These are phyloP conservation scores for Coregonus suidteri DNA, from an alignment of 2,797 vertebrate genomes.

Conservation along the genomic window DNA sequence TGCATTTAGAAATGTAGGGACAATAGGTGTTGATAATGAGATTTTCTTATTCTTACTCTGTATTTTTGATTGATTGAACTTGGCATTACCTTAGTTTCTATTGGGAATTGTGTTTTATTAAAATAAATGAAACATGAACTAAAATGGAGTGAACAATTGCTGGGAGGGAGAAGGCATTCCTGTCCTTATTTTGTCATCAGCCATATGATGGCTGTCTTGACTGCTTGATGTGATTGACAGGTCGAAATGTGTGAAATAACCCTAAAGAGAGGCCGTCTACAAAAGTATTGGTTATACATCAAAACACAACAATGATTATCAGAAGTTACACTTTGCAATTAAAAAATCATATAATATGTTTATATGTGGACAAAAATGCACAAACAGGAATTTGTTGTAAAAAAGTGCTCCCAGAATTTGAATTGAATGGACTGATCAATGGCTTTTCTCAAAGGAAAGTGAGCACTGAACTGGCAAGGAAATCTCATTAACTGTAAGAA, in stretches of 20 bases:
- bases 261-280: too few relatives aligned
- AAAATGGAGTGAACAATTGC: too few relatives aligned
- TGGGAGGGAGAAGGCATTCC: constrained; percentile 23
- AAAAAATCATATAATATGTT: too few relatives aligned
- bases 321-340: background rate
- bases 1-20: constrained; percentile 19
- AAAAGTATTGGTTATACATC: too few relatives aligned
- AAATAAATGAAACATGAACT: too few relatives aligned
- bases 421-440: background rate
- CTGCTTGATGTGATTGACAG: constrained; percentile 19
- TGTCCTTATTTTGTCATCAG: constrained; percentile 29
- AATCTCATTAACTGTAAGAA: constrained; percentile 28
- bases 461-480: constrained; percentile 18
- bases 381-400: too few relatives aligned
- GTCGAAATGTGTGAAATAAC: too few relatives aligned
- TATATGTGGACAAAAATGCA: too few relatives aligned
- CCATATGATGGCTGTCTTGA: constrained; percentile 18
- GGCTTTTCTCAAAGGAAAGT: constrained; percentile 15
- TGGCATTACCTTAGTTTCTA: constrained; percentile 18
- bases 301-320: background rate
- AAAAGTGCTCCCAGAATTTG: background rate
- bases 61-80: constrained; percentile 26
- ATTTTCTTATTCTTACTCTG: background rate
- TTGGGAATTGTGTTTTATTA: too few relatives aligned
- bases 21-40: background rate